Percentiles rank a stretch among this genome's conserved stretches.
Evolutionary conservation across 2,113 vertebrate genomes (phyloP).

Genomic region (Beaufortia kweichowensis): DNA sequence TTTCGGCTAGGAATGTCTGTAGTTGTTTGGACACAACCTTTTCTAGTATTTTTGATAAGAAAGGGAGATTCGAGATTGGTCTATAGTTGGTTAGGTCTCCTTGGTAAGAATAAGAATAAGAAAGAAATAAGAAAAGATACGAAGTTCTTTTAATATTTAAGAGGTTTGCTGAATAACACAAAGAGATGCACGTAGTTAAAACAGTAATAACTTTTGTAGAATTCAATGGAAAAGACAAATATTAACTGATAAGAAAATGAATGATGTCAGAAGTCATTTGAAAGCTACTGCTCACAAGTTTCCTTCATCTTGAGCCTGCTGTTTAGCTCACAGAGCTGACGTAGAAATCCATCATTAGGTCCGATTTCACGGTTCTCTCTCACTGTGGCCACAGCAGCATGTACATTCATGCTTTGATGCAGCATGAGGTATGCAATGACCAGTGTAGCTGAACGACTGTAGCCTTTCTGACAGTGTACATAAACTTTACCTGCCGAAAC

Average conservation of each 20-base stretch:
- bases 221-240: too few relatives aligned
- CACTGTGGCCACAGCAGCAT: conserved; percentile 78
- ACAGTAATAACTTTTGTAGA: too few relatives aligned
- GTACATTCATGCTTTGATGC: conserved; percentile 81
- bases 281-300: conserved; percentile 36
- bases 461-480: conserved; percentile 93
- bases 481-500: conserved; percentile 82
- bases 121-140: too few relatives aligned
- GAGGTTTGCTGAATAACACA: too few relatives aligned
- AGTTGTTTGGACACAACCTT: too few relatives aligned
- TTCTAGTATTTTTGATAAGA: too few relatives aligned
- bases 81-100: too few relatives aligned
- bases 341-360: conserved; percentile 92
- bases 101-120: too few relatives aligned
- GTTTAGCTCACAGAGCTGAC: conserved; percentile 89
- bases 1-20: too few relatives aligned
- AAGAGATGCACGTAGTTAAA: too few relatives aligned
- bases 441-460: conserved; percentile 90
- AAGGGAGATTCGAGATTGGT: too few relatives aligned
- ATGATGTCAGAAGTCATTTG: not conserved
- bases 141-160: too few relatives aligned
- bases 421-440: conserved; percentile 95
- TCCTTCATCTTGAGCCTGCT: conserved; percentile 75
- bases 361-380: conserved; percentile 90
- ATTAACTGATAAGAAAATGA: not conserved